Evolutionary conservation across 2,888 invertebrate genomes (phyloP).

Genomic region (Drosophila vallismaia): DNA sequence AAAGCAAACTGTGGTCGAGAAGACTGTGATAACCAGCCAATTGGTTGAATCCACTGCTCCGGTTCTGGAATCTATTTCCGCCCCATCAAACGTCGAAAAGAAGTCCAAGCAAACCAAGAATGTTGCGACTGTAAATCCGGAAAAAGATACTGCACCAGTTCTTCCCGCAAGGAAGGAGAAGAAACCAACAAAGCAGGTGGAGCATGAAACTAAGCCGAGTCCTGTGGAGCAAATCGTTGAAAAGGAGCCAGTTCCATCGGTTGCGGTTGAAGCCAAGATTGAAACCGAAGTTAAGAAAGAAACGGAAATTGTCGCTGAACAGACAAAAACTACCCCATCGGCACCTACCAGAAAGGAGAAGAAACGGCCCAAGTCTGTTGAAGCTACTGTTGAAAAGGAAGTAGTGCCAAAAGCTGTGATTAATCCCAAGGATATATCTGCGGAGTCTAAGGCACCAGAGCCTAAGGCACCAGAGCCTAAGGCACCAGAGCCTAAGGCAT

Average conservation of each 20-base stretch:
- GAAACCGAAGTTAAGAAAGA: not conserved
- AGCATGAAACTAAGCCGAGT: not conserved
- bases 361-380: constrained; percentile 12
- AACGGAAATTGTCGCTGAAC: not conserved
- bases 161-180: constrained; percentile 25
- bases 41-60: constrained; percentile 7
- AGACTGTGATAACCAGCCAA: constrained; percentile 10
- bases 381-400: constrained; percentile 8
- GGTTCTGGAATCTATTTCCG: not conserved
- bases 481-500: not conserved
- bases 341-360: constrained; percentile 19
- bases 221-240: constrained; percentile 1
- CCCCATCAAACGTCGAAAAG: constrained; percentile 16
- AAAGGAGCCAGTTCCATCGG: constrained; percentile 5
- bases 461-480: not conserved
- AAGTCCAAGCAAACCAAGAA: constrained; percentile 18
- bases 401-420: not conserved
- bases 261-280: not conserved
- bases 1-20: constrained; percentile 20
- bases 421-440: not conserved
- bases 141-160: constrained; percentile 20
- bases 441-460: not conserved
- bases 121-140: constrained; percentile 9
- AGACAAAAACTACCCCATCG: not conserved
- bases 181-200: constrained; percentile 16